A percentile compares a stretch with the other conserved stretches of the same genome.
Evolutionary conservation across 2,888 invertebrate species (phyloP).

Genomic region (Drosophila peninsularis): DNA sequence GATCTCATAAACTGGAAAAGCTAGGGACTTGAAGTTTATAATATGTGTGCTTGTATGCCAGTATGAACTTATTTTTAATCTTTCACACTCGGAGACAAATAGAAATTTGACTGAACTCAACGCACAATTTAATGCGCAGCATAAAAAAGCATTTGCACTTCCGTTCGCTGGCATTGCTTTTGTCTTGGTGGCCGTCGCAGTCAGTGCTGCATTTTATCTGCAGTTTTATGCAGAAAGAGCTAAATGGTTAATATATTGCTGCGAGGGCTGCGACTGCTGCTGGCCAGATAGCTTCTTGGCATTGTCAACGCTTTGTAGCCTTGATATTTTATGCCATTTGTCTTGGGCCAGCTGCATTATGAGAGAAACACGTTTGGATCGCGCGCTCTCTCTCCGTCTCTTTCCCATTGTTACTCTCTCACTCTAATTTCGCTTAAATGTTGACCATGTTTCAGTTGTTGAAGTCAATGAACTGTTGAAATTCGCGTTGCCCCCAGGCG

Average conservation of each 20-base stretch:
- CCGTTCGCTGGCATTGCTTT: neutral
- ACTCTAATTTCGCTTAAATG: conserved; percentile 34
- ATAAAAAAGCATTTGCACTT: conserved; percentile 2
- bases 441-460: conserved; percentile 30
- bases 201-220: conserved; percentile 18
- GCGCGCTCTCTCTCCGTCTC: neutral
- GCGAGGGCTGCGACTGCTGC: neutral
- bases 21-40: no score
- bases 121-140: neutral
- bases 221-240: conserved; percentile 4
- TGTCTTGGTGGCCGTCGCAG: neutral
- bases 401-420: neutral
- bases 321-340: conserved; percentile 42
- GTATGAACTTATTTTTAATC: no score
- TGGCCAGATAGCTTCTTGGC: conserved; percentile 21
- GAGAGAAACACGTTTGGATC: conserved; percentile 32
- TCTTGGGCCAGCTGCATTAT: conserved; percentile 39
- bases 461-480: conserved; percentile 42
- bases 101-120: neutral
- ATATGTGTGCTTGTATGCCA: no score
- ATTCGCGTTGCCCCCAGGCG: conserved; percentile 26
- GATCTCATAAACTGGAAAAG: no score
- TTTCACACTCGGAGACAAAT: neutral
- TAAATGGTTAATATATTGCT: conserved; percentile 12
- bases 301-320: conserved; percentile 31